Percentiles rank a stretch among this genome's conserved stretches.
These are phyloP conservation scores for Temnopleurus reevesii DNA, from an alignment of 53 echinoderm and acorn worm genomes.

Conservation along the genomic window DNA sequence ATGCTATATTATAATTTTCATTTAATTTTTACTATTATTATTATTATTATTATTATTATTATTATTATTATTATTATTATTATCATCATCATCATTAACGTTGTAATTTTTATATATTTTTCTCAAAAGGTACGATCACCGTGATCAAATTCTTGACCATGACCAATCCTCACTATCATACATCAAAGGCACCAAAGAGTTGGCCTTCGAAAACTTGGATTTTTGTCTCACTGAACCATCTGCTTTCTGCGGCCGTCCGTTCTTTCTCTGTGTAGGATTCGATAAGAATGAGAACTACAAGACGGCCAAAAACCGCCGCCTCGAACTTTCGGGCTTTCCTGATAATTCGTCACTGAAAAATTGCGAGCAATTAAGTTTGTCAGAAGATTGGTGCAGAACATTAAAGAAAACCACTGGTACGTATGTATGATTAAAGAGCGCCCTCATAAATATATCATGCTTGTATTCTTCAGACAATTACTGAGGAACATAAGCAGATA, in stretches of 20 bases:
- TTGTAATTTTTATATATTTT: too few relatives aligned
- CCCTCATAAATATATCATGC: too few relatives aligned
- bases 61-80: too few relatives aligned
- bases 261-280: neutral
- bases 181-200: neutral
- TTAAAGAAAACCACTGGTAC: neutral
- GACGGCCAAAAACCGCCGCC: neutral
- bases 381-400: neutral
- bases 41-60: too few relatives aligned
- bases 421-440: too few relatives aligned
- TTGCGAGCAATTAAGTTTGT: neutral
- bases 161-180: neutral
- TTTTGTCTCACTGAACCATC: neutral
- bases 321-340: neutral
- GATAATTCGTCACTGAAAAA: neutral
- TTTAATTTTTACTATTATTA: too few relatives aligned
- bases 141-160: neutral
- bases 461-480: too few relatives aligned
- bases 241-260: neutral
- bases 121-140: neutral
- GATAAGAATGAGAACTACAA: neutral
- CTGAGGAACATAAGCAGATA: too few relatives aligned
- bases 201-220: neutral
- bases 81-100: too few relatives aligned
- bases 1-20: too few relatives aligned